Evolutionary conservation across 2,888 invertebrate species (phyloP), one percentile per base, ranked within the genome.

Genomic region (Cryptocheilus praepositus): DNA sequence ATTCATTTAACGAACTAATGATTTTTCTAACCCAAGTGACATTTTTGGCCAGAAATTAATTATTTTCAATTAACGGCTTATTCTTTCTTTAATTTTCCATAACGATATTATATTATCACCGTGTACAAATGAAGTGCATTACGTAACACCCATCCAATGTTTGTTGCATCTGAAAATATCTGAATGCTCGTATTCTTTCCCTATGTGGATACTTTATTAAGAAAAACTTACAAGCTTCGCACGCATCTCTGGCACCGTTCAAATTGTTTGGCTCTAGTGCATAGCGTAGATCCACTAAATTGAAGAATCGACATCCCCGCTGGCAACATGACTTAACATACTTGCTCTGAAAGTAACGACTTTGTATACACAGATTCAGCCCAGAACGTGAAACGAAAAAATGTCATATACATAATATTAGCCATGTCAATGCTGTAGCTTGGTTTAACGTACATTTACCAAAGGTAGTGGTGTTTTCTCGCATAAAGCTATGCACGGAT

Each of bases 261-360:
- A 83, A 72, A 57, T 74, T 84, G 61, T 79, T 81, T 2, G 78
- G 74, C 51, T 83, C 83, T 7, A 85, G 69, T 52, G 81, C 82
- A 19, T 80, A 79, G 43, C 74, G 76, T 36, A 84, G 73, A 66
- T 88, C 83, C 15, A 85, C 85, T 13, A 89, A 79, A 77, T 86
- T 87, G 70, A 86, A 89, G 70, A 89, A 87, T 65, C 88, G 82
- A 70, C 89, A 89, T 28, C 89, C 89, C 61, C 88, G 81, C 59
- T 88, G 85, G 72, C 89, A 89, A 64, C 86, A 87, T 0, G 83
- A 84, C 58, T 82, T 83, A 3, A 81, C 72, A 36, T 85, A 83
- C 36, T 83, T 80, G 15, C 64, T 76, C 82, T 88, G 65, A 28
- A 79, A 74, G 43, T 44, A 61, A 71, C 43, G 11, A 36, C 3